Evolutionary conservation across 2,113 vertebrate species (phyloP).

Genomic region (Notothenia coriiceps): DNA sequence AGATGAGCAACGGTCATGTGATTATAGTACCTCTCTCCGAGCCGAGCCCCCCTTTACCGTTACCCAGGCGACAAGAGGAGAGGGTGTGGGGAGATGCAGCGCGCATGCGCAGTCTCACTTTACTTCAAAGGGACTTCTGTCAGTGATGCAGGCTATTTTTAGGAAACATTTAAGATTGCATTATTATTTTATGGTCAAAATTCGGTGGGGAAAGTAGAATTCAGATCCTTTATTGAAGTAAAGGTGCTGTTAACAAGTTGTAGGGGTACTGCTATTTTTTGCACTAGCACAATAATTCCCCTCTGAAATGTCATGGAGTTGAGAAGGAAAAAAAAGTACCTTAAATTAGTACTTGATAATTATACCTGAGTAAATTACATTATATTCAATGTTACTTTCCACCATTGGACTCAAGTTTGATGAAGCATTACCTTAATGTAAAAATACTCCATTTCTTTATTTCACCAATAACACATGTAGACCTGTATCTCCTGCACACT

Average conservation of each 20-base stretch:
- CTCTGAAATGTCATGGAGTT: neutral
- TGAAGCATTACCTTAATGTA: too few species aligned
- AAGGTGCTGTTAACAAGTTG: too few species aligned
- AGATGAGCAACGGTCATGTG: conserved; percentile 65
- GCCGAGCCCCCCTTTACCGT: conserved; percentile 69
- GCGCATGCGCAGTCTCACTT: conserved; percentile 77
- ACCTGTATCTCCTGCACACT: neutral
- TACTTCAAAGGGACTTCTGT: conserved; percentile 44
- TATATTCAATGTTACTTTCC: neutral
- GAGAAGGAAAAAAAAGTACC: neutral
- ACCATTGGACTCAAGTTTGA: neutral
- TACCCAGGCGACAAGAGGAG: conserved; percentile 79
- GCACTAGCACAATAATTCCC: too few species aligned
- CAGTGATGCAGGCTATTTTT: conserved; percentile 38
- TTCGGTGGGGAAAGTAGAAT: neutral
- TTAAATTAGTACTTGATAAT: neutral
- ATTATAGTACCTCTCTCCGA: conserved; percentile 69
- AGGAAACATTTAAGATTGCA: conserved; percentile 1
- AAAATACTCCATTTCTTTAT: too few species aligned
- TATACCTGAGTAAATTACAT: neutral
- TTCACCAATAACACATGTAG: neutral
- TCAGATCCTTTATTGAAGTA: neutral
- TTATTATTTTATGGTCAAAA: neutral
- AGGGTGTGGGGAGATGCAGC: conserved; percentile 82
- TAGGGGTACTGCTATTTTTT: too few species aligned